Base-by-base conservation (phyloP, 2,113 vertebrate genomes). In the Dipodomys ordii region DNA sequence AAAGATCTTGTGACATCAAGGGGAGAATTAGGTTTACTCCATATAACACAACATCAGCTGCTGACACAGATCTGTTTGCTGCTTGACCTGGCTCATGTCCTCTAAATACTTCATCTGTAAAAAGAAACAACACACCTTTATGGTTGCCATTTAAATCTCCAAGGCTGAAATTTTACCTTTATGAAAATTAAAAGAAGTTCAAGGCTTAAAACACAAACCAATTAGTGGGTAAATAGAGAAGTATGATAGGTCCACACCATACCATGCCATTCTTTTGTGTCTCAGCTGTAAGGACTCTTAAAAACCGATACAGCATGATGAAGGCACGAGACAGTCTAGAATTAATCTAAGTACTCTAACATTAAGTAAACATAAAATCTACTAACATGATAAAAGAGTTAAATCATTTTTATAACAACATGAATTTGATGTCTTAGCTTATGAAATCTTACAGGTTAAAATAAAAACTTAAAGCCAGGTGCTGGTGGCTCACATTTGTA, bases 21-120 rank as follows among this genome's bases (percentile, higher is more conserved):
- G 99, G 99, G 92, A 99, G 98, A 88, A 99, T 99, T 65, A 99
- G 99, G 96, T 99, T 99, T 94, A 99, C 99, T 6, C 99, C 99
- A 60, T 99, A 99, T 27, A 99, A 99, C 91, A 99, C 99, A 46
- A 99, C 99, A 77, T 99, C 99, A 57, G 99, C 99, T 19, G 99
- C 99, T 0, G 99, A 99, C 6, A 99, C 99, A 0, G 99, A 98
- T 95, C 99, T 98, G 83, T 96, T 98, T 81, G 99, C 98, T 23
- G 98, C 98, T 79, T 99, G 99, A 89, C 99, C 99, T 90, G 99
- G 99, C 89, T 99, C 99, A 80, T 99, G 99, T 71, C 99, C 99
- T 80, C 99, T 98, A 91, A 99, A 99, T 85, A 99, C 99, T 94
- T 99, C 99, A 96, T 99, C 99, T 99, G 77, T 39, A 74, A 77